Evolutionary conservation across 2,888 invertebrate species (phyloP).

Genomic region (Sphecodes monilicornis): DNA sequence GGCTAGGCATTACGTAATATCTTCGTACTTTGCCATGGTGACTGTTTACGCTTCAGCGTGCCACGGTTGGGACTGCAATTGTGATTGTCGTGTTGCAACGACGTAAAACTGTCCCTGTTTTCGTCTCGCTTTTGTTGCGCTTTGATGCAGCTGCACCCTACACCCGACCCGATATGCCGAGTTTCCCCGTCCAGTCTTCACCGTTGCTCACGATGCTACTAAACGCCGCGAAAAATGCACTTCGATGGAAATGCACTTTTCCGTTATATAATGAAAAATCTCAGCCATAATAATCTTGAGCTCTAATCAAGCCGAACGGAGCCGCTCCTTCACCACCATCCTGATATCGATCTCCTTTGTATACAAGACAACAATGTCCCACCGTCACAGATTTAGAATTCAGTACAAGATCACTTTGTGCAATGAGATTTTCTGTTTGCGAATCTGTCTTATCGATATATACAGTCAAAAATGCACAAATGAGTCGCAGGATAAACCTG

Average conservation of each 20-base stretch:
- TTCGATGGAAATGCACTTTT: conserved; percentile 69
- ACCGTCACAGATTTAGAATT: neutral
- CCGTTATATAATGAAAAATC: conserved; percentile 68
- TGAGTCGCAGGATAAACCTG: neutral
- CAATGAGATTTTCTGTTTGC: neutral
- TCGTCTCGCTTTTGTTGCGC: conserved; percentile 16
- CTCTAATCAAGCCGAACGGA: conserved; percentile 49
- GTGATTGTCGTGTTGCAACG: conserved; percentile 33
- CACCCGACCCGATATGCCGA: conserved; percentile 7
- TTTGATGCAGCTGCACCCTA: neutral
- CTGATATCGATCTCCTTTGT: conserved; percentile 62
- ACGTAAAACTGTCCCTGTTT: conserved; percentile 16
- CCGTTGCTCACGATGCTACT: conserved; percentile 36
- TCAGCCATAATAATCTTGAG: conserved; percentile 60
- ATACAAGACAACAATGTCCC: neutral
- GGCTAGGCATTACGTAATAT: conserved; percentile 74
- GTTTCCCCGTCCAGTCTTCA: conserved; percentile 15
- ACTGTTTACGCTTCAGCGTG: conserved; percentile 66
- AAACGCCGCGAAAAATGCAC: conserved; percentile 62
- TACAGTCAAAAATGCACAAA: neutral
- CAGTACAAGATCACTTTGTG: neutral
- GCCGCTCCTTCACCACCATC: conserved; percentile 68
- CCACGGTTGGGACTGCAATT: conserved; percentile 32
- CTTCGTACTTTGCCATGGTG: conserved; percentile 83
- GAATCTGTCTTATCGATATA: neutral